Evolutionary conservation across 2,888 invertebrate species (phyloP), one percentile per base, ranked within the genome.

Genomic region (Morpho deidamia): DNA sequence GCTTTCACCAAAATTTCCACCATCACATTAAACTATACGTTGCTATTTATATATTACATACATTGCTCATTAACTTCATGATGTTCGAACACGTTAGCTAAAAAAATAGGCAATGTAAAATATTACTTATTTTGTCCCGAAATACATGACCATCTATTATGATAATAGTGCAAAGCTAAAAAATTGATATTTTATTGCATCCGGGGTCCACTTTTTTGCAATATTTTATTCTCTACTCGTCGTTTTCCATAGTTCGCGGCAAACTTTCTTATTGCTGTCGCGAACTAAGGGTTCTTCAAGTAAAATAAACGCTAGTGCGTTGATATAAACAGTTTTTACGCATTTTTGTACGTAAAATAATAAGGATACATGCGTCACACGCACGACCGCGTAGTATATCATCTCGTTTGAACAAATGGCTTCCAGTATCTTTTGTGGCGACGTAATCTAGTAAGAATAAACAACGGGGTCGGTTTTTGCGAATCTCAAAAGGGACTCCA

Each of bases 171-270:
- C 68, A 67, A 63, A 61, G 65, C 66, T 76, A 81, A 81, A 83
- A 72, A 87, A 88, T 86, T 87, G 88, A 83, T 87, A 88, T 88
- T 87, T 86, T 87, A 88, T 88, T 86, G 78, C 85, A 73, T 71
- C 69, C 73, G 67, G 79, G 78, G 79, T 80, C 84, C 83, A 83
- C 81, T 85, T 83, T 77, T 79, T 73, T 70, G 79, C 78, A 70
- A 83, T 87, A 86, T 85, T 81, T 85, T 84, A 87, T 86, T 79
- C 78, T 74, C 74, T 76, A 73, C 75, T 71, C 75, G 71, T 71
- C 69, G 70, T 76, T 73, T 77, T 73, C 68, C 65, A 66, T 72
- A 73, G 68, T 66, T 54, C 53, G 63, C 58, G 51, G 42, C 60
- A 38, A 56, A 56, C 53, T 51, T 53, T 56, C 44, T 53, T 54